phyloP scores from a whole-genome alignment of 2,888 invertebrate genomes.

The Micoletzkya japonica region DNA sequence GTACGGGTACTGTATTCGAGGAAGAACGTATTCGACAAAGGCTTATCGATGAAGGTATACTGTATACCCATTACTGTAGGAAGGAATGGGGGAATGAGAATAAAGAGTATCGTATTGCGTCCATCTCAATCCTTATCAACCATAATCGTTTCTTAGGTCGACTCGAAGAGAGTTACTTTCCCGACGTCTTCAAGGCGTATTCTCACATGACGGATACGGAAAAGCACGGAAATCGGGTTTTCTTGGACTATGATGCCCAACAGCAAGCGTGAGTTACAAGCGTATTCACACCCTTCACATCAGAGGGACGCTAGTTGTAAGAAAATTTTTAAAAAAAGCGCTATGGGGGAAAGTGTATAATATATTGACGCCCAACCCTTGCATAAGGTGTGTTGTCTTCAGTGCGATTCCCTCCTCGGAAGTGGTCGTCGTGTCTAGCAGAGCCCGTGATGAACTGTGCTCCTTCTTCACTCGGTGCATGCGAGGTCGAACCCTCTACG shows the following conservation, averaged over 20 bases:
- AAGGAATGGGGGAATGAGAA: neutral
- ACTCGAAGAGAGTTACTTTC: conserved; percentile 1
- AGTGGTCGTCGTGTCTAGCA: neutral
- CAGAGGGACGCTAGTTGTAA: too few species aligned
- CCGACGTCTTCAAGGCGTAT: conserved; percentile 3
- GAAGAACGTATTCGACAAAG: conserved; percentile 9
- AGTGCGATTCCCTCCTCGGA: too few species aligned
- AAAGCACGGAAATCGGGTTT: neutral
- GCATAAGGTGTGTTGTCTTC: too few species aligned
- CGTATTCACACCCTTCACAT: too few species aligned
- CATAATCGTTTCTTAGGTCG: conserved; percentile 15
- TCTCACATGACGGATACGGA: neutral
- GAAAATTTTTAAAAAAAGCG: too few species aligned
- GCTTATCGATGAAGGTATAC: conserved; percentile 9
- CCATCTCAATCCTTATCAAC: conserved; percentile 1
- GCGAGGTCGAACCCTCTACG: conserved; percentile 21
- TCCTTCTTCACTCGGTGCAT: neutral
- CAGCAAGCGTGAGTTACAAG: too few species aligned
- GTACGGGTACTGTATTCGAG: conserved; percentile 22
- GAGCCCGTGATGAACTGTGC: conserved; percentile 18
- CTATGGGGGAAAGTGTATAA: too few species aligned
- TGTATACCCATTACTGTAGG: too few species aligned
- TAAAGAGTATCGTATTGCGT: neutral
- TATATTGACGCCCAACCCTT: too few species aligned
- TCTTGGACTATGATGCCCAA: too few species aligned